A percentile compares a stretch with the other conserved stretches of the same genome.
Evolutionary conservation across 2,113 vertebrate species (phyloP).

Genomic region (Leptodactylus fuscus): DNA sequence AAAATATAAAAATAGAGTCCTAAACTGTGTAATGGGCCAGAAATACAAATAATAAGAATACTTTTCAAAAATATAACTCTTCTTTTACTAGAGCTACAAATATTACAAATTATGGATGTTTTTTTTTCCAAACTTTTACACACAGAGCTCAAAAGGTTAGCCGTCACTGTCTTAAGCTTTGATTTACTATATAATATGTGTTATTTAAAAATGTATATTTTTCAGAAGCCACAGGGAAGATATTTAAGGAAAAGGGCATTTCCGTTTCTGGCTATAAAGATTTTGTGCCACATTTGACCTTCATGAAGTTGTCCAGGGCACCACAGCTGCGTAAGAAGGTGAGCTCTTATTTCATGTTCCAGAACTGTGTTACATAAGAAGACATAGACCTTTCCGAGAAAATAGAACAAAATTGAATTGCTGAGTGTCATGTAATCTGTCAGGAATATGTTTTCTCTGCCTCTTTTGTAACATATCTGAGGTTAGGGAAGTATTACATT

Average conservation of each 20-base stretch:
- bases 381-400: not conserved
- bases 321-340: constrained; percentile 84
- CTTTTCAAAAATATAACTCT: too few relatives aligned
- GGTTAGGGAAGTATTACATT: too few relatives aligned
- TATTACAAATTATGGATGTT: too few relatives aligned
- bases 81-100: too few relatives aligned
- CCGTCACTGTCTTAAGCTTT: too few relatives aligned
- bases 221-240: constrained; percentile 79
- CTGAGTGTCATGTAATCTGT: too few relatives aligned
- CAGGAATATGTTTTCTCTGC: not conserved
- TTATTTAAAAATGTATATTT: not conserved
- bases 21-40: too few relatives aligned
- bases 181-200: too few relatives aligned
- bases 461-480: not conserved
- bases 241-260: constrained; percentile 87
- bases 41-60: too few relatives aligned
- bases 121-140: too few relatives aligned
- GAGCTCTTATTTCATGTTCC: constrained; percentile 58
- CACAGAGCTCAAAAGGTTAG: too few relatives aligned
- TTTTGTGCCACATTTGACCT: constrained; percentile 94
- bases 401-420: not conserved
- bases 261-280: constrained; percentile 75
- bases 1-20: too few relatives aligned
- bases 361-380: not conserved
- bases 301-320: constrained; percentile 93